These are phyloP conservation scores for Poeciliopsis infans DNA, from an alignment of 2,797 vertebrate species.

Conservation along the genomic window DNA sequence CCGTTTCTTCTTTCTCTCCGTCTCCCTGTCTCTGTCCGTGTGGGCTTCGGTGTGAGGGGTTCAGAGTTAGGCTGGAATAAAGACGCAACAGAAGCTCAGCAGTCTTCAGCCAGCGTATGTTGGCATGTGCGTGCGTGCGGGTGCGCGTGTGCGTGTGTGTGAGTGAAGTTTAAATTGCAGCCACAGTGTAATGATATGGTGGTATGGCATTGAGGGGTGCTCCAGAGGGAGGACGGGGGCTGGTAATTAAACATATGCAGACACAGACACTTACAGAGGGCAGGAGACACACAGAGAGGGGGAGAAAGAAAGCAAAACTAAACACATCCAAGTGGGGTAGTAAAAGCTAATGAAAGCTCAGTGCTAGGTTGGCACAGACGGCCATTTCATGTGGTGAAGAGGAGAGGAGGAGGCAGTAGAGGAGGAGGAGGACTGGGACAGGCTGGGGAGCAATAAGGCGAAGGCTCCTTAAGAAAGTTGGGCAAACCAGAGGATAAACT, in stretches of 20 bases:
- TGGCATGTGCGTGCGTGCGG: background rate
- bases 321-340: constrained; percentile 81
- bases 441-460: constrained; percentile 70
- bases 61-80: constrained; percentile 51
- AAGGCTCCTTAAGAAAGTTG: constrained; percentile 54
- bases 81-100: constrained; percentile 48
- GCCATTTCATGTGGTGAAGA: constrained; percentile 82
- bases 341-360: constrained; percentile 85
- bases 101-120: constrained; percentile 48
- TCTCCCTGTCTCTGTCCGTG: constrained; percentile 23
- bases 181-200: constrained; percentile 81
- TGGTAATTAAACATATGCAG: constrained; percentile 78
- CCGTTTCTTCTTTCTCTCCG: constrained; percentile 24
- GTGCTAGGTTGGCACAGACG: constrained; percentile 78
- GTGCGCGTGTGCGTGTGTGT: constrained; percentile 25
- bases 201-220: constrained; percentile 73
- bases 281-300: constrained; percentile 46
- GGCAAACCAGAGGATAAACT: constrained; percentile 65
- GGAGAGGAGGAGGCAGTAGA: constrained; percentile 60
- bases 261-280: constrained; percentile 68
- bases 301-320: constrained; percentile 75
- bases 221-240: constrained; percentile 64
- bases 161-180: constrained; percentile 74
- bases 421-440: constrained; percentile 59
- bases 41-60: constrained; percentile 37